These are phyloP conservation scores for Mormyrus hasselquistii DNA, from an alignment of 2,797 vertebrate species.

Conservation along the genomic window DNA sequence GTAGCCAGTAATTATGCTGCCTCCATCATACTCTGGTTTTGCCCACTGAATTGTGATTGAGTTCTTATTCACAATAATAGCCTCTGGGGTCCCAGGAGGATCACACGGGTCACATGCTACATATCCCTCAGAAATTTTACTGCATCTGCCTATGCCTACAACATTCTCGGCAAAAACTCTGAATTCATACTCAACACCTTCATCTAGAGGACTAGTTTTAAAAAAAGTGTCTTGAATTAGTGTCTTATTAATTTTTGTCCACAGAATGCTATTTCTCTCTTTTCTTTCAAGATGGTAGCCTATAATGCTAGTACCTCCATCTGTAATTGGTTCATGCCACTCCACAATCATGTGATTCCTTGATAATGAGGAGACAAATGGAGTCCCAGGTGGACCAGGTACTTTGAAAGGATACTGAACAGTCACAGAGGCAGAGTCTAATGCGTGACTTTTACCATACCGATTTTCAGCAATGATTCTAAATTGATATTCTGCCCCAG, in stretches of 20 bases:
- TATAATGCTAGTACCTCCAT: conserved; percentile 85
- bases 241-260: conserved; percentile 92
- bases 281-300: conserved; percentile 97
- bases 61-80: conserved; percentile 82
- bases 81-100: conserved; percentile 87
- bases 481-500: conserved; percentile 95
- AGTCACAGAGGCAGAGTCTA: conserved; percentile 79
- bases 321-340: conserved; percentile 91
- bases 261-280: conserved; percentile 97
- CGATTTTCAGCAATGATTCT: conserved; percentile 97
- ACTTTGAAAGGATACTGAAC: conserved; percentile 97
- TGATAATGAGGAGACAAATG: conserved; percentile 77
- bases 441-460: conserved; percentile 88
- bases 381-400: conserved; percentile 94
- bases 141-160: conserved; percentile 88
- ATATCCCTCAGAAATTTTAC: conserved; percentile 91
- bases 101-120: conserved; percentile 92
- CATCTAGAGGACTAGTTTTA: conserved; percentile 87
- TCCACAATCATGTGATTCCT: conserved; percentile 89
- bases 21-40: conserved; percentile 95
- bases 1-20: conserved; percentile 92
- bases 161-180: conserved; percentile 96
- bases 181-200: conserved; percentile 95
- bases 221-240: conserved; percentile 83
- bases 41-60: conserved; percentile 88